A percentile compares a stretch with the other conserved stretches of the same genome.
phyloP scores from a whole-genome alignment of 2,113 vertebrate genomes.

The Notechis scutatus region DNA sequence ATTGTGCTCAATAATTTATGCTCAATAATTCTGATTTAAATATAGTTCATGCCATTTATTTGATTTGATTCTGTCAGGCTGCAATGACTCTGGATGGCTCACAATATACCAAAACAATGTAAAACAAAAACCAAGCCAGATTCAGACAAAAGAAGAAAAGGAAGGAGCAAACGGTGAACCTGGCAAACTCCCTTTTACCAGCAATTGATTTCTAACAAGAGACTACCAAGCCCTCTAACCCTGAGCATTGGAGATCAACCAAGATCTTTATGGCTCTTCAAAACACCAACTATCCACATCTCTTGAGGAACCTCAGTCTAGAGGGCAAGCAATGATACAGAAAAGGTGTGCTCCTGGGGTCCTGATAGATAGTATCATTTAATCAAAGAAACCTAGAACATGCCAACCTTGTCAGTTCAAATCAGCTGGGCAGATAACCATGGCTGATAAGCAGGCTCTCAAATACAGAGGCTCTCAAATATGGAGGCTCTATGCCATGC shows the following conservation, averaged over 20 bases:
- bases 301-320: neutral
- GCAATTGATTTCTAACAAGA: neutral
- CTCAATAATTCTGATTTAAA: constrained; percentile 38
- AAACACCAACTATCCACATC: neutral
- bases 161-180: neutral
- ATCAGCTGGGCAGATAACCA: neutral
- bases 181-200: neutral
- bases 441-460: neutral
- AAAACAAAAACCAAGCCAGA: neutral
- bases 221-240: neutral
- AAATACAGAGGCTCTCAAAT: neutral
- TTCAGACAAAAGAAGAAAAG: neutral
- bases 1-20: constrained; percentile 37
- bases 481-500: neutral
- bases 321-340: neutral
- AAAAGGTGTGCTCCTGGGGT: neutral
- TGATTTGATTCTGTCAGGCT: neutral
- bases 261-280: neutral
- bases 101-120: neutral
- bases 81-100: neutral
- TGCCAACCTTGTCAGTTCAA: neutral
- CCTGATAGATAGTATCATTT: neutral
- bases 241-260: neutral
- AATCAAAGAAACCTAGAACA: neutral
- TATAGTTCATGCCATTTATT: constrained; percentile 5